Base-by-base conservation (phyloP, 2,888 invertebrate species). In the Acronicta aceris region DNA sequence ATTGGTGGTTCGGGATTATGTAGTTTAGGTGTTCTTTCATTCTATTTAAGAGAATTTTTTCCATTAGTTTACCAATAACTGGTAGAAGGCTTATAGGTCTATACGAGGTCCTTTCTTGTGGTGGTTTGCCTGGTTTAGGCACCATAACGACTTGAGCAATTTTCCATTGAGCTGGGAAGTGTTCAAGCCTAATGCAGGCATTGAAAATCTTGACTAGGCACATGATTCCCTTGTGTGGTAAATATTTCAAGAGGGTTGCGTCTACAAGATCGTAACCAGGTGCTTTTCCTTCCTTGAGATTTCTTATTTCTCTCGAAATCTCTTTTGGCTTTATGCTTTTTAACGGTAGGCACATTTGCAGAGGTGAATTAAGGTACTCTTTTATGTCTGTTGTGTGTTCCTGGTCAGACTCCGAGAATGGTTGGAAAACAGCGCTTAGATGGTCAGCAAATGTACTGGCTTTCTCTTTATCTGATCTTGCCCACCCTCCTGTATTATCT, bases 191-290 rank as follows among this genome's bases (percentile, higher is more conserved):
- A 1, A 41, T 5, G 8, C 25, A 45, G 1, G n/a, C 45, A 7
- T 27, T 42, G 3, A 50, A 41, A 6, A 12, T 27, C 4, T 15
- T 16, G 4, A 16, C n/a, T 9, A 16, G 8, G 2, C 0, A 8
- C 42, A 42, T 17, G 10, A 42, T 17, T 8, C 51, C 59, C 12
- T 53, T 53, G 7, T 57, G 6, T 17, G 62, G 59, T 5, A 70
- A 47, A 0, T 60, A 25, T 48, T 59, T 61, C n/a, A 52, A 58
- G 27, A 52, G 12, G 6, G 30, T 38, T 6, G 40, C 41, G n/a
- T 52, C 51, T 13, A 68, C 55, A 3, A 60, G 45, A 25, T 63
- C 68, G 48, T 63, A 68, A 1, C 68, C 68, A 0, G 69, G 62
- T 17, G 25, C 13, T 25, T 57, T 69, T 57, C 36, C 40, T 50